Evolutionary conservation across 53 echinoderm and acorn worm genomes (phyloP), one percentile per base, ranked within the genome.

Genomic region (Paracentrotus lividus): DNA sequence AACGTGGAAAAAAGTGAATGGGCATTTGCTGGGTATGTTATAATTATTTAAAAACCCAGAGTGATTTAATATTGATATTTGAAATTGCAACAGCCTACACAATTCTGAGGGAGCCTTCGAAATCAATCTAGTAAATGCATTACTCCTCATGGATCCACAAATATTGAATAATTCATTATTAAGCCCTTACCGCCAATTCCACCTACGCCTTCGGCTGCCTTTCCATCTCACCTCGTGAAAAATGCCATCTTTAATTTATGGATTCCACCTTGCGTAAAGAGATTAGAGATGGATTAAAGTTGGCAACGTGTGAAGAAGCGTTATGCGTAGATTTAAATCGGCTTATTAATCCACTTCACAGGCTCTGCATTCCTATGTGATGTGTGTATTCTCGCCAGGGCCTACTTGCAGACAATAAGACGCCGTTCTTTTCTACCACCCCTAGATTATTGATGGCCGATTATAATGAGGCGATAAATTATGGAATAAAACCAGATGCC

Each of bases 311-410:
- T 72, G 72, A 72, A 72, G 72, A 72, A 14, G 72, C 38, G 72
- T 72, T 72, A 72, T 72, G 36, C 72, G 72, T 72, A 72, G 72
- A 72, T 72, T 72, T 72, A 72, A 72, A 72, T 72, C 72, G 40
- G 72, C 72, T 72, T 72, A 72, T 72, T 72, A 72, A 72, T 72
- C 72, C 72, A 38, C 14, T 72, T 36, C 72, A 27, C 72, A 72
- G 72, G 72, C 72, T 72, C 72, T 72, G 72, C 15, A 40, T 36
- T 40, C 72, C 72, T 72, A 40, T 18, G 72, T 38, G 40, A 40
- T 16, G 72, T 32, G 72, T 72, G 72, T 32, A 36, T 72, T 40
- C 36, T 67, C 40, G 72, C 72, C 21, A 18, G 2, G 16, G 36
- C 20, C 40, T 36, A 4, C 72, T 21, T n/a, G n/a, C 18, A 72